These are phyloP conservation scores for Dallia pectoralis DNA, from an alignment of 2,797 vertebrate species.

Conservation along the genomic window DNA sequence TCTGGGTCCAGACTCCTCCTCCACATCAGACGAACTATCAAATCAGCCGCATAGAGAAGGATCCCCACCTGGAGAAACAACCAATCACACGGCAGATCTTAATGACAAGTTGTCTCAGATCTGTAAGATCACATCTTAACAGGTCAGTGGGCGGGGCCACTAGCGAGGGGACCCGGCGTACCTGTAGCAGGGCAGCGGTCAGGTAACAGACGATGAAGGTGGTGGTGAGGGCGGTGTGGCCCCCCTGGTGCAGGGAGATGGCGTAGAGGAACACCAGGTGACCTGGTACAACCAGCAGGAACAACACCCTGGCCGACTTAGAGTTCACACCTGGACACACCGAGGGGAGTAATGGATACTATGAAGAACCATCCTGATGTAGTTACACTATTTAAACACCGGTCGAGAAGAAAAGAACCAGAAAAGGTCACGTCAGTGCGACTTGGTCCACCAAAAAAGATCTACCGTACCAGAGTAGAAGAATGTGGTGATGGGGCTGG, in stretches of 20 bases:
- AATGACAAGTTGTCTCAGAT: background rate
- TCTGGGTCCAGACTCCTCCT: slow-evolving; percentile 87
- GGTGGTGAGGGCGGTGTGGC: slow-evolving; percentile 71
- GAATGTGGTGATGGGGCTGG: slow-evolving; percentile 86
- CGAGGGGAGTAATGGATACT: slow-evolving; percentile 2
- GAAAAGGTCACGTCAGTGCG: no score
- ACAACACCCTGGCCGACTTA: slow-evolving; percentile 87
- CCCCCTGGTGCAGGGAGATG: slow-evolving; percentile 86
- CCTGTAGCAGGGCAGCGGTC: slow-evolving; percentile 86
- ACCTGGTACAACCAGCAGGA: slow-evolving; percentile 88
- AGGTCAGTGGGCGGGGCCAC: background rate
- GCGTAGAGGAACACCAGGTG: slow-evolving; percentile 89
- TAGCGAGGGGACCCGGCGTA: slow-evolving; percentile 46
- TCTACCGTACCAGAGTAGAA: slow-evolving; percentile 81
- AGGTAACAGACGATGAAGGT: slow-evolving; percentile 85
- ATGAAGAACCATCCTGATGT: background rate
- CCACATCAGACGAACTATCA: slow-evolving; percentile 89
- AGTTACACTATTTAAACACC: background rate
- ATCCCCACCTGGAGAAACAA: slow-evolving; percentile 78
- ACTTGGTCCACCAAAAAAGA: no score
- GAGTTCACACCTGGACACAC: slow-evolving; percentile 84
- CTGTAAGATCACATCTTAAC: background rate
- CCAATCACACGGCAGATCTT: background rate
- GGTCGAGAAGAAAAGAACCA: background rate
- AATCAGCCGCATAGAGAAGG: slow-evolving; percentile 87